phyloP scores from a whole-genome alignment of 35 echinoderm and acorn worm genomes.

The Ptychodera flava region DNA sequence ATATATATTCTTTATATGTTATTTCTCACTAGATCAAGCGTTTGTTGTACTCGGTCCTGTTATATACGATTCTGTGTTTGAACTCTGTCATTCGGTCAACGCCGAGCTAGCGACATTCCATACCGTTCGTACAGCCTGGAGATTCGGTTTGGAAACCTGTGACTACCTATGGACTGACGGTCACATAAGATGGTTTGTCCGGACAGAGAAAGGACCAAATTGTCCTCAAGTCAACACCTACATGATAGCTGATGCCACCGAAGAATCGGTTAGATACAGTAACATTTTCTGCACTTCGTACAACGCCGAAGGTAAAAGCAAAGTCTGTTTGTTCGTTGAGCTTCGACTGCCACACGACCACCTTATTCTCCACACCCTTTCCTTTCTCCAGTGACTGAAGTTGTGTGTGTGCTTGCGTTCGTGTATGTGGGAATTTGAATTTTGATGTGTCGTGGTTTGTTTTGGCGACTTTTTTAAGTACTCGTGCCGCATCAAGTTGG shows the following conservation, averaged over 20 bases:
- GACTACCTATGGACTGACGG: not conserved
- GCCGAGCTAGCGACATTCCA: not conserved
- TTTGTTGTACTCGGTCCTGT: not conserved
- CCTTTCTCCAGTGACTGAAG: too few species aligned
- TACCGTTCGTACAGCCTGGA: not conserved
- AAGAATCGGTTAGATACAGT: not conserved
- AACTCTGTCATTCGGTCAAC: not conserved
- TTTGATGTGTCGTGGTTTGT: too few species aligned
- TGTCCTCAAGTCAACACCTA: not conserved
- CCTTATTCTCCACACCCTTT: too few species aligned
- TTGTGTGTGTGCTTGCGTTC: too few species aligned
- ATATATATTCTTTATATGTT: too few species aligned
- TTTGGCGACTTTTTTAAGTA: too few species aligned
- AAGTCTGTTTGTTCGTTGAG: too few species aligned
- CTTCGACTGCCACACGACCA: too few species aligned
- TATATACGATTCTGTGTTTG: not conserved
- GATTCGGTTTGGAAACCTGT: not conserved
- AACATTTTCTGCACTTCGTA: not conserved
- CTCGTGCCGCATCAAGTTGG: too few species aligned
- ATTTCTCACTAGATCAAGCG: not conserved
- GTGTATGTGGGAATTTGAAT: too few species aligned
- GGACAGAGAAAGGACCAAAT: not conserved
- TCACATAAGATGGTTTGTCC: not conserved
- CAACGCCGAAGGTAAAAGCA: not conserved
- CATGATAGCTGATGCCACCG: not conserved